Evolutionary conservation across 2,888 invertebrate genomes (phyloP).

Genomic region (Altica lythri): DNA sequence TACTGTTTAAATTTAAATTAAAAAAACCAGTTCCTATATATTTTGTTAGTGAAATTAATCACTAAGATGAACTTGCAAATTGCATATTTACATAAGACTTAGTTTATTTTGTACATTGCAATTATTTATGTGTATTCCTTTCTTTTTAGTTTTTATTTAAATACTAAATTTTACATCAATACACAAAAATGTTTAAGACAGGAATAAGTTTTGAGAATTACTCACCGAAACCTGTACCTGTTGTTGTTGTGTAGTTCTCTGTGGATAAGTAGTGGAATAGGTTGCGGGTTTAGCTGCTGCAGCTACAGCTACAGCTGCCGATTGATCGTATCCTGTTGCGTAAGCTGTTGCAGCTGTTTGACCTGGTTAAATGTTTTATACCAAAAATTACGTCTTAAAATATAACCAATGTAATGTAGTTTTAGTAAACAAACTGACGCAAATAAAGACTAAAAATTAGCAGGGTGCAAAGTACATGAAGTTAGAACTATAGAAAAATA

Average conservation of each 20-base stretch:
- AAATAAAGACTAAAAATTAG: slow-evolving; percentile 16
- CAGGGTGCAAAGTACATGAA: too few species aligned
- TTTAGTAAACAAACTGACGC: not conserved
- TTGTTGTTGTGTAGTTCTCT: slow-evolving; percentile 57
- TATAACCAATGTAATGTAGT: not conserved
- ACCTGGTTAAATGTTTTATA: slow-evolving; percentile 61
- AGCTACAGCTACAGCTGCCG: slow-evolving; percentile 57
- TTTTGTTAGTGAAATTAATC: too few species aligned
- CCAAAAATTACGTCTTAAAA: slow-evolving; percentile 41
- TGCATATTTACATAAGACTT: too few species aligned
- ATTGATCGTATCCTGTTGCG: slow-evolving; percentile 65
- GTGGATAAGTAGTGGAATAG: slow-evolving; percentile 73
- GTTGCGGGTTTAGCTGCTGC: slow-evolving; percentile 70
- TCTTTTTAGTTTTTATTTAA: too few species aligned
- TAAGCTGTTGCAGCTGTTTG: slow-evolving; percentile 69
- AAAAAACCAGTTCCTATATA: too few species aligned
- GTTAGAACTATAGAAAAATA: too few species aligned
- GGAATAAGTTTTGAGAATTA: too few species aligned
- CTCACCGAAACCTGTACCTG: slow-evolving; percentile 56
- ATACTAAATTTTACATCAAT: too few species aligned
- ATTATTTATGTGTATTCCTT: too few species aligned
- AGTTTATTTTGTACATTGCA: too few species aligned
- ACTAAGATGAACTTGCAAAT: too few species aligned
- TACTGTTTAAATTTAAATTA: too few species aligned
- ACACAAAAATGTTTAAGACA: not conserved